Evolutionary conservation across 2,797 vertebrate species (phyloP), one percentile per base, ranked within the genome.

Genomic region (Sebastolobus altivelis): DNA sequence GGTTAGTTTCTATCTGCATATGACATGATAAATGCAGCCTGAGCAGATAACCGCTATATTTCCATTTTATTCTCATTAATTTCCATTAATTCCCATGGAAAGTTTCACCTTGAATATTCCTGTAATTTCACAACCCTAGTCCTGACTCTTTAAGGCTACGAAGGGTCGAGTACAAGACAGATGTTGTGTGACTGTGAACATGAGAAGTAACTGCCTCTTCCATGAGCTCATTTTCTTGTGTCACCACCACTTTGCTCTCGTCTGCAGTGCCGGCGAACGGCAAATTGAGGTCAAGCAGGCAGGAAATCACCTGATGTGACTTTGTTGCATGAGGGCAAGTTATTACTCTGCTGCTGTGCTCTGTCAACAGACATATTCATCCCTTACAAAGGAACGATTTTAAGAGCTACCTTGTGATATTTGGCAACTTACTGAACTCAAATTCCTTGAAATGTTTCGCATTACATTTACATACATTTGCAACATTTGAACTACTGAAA

Each of bases 201-300:
- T 16, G 37, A 54, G 6, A 46, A 61, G 29, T 12, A 43, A 56
- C 29, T 11, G 31, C 43, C 10, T 68, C 25, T 11, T 62, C 29
- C 14, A 37, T 22, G 4, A 52, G 60, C 69, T 66, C 22, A 52
- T 3, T 52, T 38, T 74, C 65, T 40, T 2, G 5, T 29, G 60
- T 56, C 33, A 49, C 7, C 29, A 35, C 49, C 0, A 3, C 14
- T 59, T 79, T 77, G 46, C 22, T 65, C 38, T 29, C 14, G 7
- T 54, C 29, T 9, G 16, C 40, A 6, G 8, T 13, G 10, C 2
- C 1, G 20, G 29, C 40, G 68, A 65, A 75, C 12, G 20, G 13
- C 37, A 81, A 83, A 85, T 37, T 78, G 40, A 82, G 74, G 75
- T 76, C 79, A 85, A 22, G n/a, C 31, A 40, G 38, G 37, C 74